Percentiles rank a stretch among this genome's conserved stretches.
Conservation (phyloP, 2,797 vertebrate species). For the Sebastes flavidus region DNA sequence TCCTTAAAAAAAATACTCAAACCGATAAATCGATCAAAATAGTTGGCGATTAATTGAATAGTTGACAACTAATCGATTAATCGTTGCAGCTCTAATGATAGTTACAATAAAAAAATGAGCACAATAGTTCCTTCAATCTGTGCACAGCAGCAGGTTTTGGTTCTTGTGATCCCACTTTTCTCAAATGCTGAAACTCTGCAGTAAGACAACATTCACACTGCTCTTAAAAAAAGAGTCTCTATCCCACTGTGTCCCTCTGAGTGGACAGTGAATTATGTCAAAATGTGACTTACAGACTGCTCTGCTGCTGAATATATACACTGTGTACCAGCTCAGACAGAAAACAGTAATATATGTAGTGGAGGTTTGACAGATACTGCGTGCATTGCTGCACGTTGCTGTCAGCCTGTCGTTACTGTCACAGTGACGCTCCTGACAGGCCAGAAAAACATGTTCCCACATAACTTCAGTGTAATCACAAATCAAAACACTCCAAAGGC, state of each 20-base stretch:
- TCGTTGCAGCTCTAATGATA: no score
- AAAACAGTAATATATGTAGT: constrained; percentile 10
- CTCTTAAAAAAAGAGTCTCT: neutral
- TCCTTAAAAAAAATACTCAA: no score
- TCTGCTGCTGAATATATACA: neutral
- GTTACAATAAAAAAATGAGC: no score
- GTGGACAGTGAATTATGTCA: constrained; percentile 16
- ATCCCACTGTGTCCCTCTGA: neutral
- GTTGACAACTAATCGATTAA: no score
- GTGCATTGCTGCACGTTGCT: constrained; percentile 7
- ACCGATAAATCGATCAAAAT: no score
- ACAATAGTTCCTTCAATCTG: neutral
- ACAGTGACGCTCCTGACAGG: constrained; percentile 42
- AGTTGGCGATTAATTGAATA: no score
- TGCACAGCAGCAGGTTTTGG: neutral
- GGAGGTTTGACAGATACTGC: constrained; percentile 44
- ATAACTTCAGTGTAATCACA: constrained; percentile 50
- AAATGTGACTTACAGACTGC: neutral
- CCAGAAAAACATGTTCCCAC: constrained; percentile 42
- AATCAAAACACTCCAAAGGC: constrained; percentile 31
- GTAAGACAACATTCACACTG: neutral
- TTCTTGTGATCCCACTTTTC: neutral
- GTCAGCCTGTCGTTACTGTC: constrained; percentile 46
- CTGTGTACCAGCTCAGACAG: neutral
- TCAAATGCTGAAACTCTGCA: neutral